These are phyloP conservation scores for Parauchenoglanis ngamensis DNA, from an alignment of 2,797 vertebrate genomes.

Conservation along the genomic window DNA sequence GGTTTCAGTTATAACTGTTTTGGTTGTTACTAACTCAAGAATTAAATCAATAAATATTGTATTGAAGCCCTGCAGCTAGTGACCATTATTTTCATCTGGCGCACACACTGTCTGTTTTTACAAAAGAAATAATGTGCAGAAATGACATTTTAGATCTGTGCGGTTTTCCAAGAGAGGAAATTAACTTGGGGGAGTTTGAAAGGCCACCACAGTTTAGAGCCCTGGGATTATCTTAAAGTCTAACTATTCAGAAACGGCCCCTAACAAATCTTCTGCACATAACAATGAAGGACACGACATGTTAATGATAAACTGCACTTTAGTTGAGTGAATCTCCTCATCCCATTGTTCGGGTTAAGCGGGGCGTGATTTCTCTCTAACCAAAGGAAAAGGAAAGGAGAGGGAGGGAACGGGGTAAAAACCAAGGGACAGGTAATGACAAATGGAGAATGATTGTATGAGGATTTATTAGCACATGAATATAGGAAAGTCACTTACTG, in stretches of 20 bases:
- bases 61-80: constrained; percentile 29
- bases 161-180: constrained; percentile 30
- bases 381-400: constrained; percentile 34
- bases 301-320: constrained; percentile 57
- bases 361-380: constrained; percentile 47
- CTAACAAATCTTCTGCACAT: constrained; percentile 52
- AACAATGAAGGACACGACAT: constrained; percentile 53
- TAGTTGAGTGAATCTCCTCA: constrained; percentile 50
- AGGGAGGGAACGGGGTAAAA: constrained; percentile 27
- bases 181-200: constrained; percentile 22
- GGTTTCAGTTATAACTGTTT: constrained; percentile 43
- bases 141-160: constrained; percentile 23
- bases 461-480: constrained; percentile 17
- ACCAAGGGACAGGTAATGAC: constrained; percentile 21
- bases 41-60: constrained; percentile 43
- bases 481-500: background rate
- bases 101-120: background rate
- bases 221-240: constrained; percentile 41
- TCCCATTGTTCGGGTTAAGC: constrained; percentile 55
- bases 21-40: constrained; percentile 35
- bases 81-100: constrained; percentile 18
- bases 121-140: constrained; percentile 22
- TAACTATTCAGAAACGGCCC: constrained; percentile 31
- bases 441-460: constrained; percentile 21
- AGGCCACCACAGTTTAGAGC: constrained; percentile 20